phyloP scores from a whole-genome alignment of 2,113 vertebrate species.

The Macquaria australasica region DNA sequence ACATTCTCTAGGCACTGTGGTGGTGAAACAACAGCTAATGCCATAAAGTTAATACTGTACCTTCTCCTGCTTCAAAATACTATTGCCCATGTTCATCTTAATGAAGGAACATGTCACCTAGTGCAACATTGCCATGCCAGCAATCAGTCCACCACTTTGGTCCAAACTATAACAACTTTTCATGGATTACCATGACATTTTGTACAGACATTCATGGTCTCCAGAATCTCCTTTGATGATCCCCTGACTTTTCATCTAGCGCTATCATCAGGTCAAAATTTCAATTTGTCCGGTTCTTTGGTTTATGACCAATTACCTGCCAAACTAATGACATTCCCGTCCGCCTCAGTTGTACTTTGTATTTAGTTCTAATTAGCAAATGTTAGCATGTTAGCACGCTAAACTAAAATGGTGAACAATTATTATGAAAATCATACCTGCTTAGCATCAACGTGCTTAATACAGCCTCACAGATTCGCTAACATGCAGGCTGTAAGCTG shows the following conservation, averaged over 20 bases:
- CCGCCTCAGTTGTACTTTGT: neutral
- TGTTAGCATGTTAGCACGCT: neutral
- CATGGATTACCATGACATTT: neutral
- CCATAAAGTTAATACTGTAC: neutral
- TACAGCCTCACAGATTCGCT: neutral
- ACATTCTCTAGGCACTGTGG: neutral
- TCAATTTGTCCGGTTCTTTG: neutral
- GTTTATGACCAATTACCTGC: neutral
- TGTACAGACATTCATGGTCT: neutral
- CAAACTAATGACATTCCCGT: neutral
- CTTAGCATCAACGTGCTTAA: neutral
- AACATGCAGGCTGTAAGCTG: no score
- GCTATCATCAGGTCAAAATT: neutral
- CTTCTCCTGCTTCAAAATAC: neutral
- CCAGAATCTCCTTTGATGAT: neutral
- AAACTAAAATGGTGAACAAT: neutral
- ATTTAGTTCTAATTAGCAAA: neutral
- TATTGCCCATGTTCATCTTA: neutral
- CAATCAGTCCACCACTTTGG: neutral
- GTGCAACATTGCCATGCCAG: neutral
- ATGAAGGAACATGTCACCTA: neutral
- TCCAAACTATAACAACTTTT: neutral
- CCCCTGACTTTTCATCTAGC: neutral
- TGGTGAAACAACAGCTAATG: neutral
- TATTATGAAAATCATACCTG: neutral